Evolutionary conservation across 2,797 vertebrate species (phyloP).

Genomic region (Pangasius krempfi): DNA sequence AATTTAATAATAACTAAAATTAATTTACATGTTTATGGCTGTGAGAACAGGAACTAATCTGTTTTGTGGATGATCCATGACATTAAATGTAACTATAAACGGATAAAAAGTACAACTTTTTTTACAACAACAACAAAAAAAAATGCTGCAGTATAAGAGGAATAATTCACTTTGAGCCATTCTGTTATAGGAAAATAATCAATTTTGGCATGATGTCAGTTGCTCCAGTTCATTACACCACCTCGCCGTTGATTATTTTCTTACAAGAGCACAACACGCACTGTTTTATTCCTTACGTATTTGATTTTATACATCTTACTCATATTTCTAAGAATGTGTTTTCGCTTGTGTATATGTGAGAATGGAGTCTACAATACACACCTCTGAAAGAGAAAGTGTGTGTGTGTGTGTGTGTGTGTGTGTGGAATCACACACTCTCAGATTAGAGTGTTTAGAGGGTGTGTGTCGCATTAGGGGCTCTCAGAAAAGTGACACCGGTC

Average conservation of each 20-base stretch:
- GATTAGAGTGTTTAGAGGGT: slow-evolving; percentile 4
- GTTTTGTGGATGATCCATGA: not conserved
- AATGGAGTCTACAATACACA: not conserved
- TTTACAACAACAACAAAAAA: too few species aligned
- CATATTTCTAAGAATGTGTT: not conserved
- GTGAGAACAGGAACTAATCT: not conserved
- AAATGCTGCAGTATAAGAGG: not conserved
- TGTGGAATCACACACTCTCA: not conserved
- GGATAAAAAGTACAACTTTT: not conserved
- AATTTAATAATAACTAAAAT: not conserved
- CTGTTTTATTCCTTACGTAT: not conserved
- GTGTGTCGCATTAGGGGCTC: slow-evolving; percentile 24
- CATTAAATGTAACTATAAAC: not conserved
- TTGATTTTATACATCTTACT: not conserved
- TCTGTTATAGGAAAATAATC: not conserved
- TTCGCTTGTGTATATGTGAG: not conserved
- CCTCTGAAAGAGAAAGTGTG: not conserved
- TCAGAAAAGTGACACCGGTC: slow-evolving; percentile 48
- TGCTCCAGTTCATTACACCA: not conserved
- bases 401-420: slow-evolving; percentile 8
- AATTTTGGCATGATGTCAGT: not conserved
- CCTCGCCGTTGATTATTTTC: not conserved
- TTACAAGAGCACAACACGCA: not conserved
- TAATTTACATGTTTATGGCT: not conserved
- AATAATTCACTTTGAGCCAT: not conserved